These are phyloP conservation scores for Anniella stebbinsi DNA, from an alignment of 2,797 vertebrate genomes.

Conservation along the genomic window DNA sequence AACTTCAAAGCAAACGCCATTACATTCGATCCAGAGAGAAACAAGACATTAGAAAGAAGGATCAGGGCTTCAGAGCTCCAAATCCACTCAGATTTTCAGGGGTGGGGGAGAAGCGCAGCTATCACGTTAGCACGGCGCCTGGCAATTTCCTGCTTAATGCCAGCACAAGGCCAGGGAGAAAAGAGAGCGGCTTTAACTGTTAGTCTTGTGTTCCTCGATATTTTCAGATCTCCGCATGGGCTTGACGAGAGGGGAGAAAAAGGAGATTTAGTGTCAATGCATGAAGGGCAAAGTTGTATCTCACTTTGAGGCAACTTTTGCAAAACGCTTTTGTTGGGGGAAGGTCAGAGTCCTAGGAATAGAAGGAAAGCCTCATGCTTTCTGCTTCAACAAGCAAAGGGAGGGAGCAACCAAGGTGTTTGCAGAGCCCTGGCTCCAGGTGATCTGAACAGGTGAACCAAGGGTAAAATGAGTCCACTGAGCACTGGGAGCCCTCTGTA, in stretches of 20 bases:
- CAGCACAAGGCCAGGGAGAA: not conserved
- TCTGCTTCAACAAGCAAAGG: not conserved
- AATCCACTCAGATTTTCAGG: not conserved
- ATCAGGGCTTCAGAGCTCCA: slow-evolving; percentile 5
- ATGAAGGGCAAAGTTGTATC: not conserved
- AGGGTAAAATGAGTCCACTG: not conserved
- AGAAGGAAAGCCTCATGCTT: not conserved
- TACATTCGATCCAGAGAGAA: slow-evolving; percentile 21
- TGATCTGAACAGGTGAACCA: not conserved
- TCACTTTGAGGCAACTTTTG: not conserved
- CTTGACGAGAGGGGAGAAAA: too few relatives aligned
- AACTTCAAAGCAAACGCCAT: slow-evolving; percentile 21
- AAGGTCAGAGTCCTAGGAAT: not conserved
- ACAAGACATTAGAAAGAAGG: slow-evolving; percentile 14
- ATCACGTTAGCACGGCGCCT: not conserved
- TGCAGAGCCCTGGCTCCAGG: too few relatives aligned
- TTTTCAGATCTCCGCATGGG: not conserved
- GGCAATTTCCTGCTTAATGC: not conserved
- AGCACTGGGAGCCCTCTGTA: too few relatives aligned
- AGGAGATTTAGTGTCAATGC: not conserved
- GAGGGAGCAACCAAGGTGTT: not conserved
- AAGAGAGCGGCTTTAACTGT: not conserved
- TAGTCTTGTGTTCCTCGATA: not conserved
- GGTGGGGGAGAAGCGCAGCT: not conserved
- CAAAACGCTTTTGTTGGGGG: too few relatives aligned